These are phyloP conservation scores for Drosophila repleta DNA, from an alignment of 1,140 invertebrate species.

Conservation along the genomic window DNA sequence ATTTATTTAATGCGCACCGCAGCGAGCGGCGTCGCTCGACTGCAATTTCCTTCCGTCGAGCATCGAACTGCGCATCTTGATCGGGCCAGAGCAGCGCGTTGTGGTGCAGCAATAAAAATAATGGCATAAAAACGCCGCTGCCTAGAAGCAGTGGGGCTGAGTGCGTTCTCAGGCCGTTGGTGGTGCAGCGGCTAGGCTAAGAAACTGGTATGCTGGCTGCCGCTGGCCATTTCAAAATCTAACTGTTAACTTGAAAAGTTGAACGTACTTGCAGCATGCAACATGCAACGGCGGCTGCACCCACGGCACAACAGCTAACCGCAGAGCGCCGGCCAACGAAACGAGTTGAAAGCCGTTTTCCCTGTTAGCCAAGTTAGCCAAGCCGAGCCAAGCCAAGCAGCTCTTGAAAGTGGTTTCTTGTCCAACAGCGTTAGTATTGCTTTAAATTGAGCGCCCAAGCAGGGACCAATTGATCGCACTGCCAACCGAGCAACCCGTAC, in stretches of 20 bases:
- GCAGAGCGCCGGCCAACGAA: constrained; percentile 57
- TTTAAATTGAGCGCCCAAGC: constrained; percentile 75
- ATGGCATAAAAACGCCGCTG: constrained; percentile 26
- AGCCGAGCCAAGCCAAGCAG: constrained; percentile 31
- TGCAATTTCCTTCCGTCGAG: constrained; percentile 75
- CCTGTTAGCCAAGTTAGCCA: constrained; percentile 67
- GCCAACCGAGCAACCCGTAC: background rate
- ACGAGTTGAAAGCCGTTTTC: constrained; percentile 81
- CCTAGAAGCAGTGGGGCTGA: constrained; percentile 22
- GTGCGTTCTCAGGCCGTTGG: constrained; percentile 66
- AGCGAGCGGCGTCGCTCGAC: constrained; percentile 35
- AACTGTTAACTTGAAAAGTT: constrained; percentile 82
- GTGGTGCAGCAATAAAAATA: constrained; percentile 35
- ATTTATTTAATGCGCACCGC: constrained; percentile 76
- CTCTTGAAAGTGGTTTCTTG: constrained; percentile 80
- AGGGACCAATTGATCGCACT: constrained; percentile 37
- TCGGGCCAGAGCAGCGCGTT: constrained; percentile 22
- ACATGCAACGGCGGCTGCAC: constrained; percentile 76
- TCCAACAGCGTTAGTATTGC: constrained; percentile 80
- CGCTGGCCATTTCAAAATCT: constrained; percentile 80
- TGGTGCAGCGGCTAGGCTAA: constrained; percentile 35
- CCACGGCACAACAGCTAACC: constrained; percentile 65
- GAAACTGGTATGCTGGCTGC: constrained; percentile 74
- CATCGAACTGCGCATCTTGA: constrained; percentile 61
- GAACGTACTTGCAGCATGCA: constrained; percentile 80